Evolutionary conservation across 2,113 vertebrate genomes (phyloP).

Genomic region (Dromiciops gliroides): DNA sequence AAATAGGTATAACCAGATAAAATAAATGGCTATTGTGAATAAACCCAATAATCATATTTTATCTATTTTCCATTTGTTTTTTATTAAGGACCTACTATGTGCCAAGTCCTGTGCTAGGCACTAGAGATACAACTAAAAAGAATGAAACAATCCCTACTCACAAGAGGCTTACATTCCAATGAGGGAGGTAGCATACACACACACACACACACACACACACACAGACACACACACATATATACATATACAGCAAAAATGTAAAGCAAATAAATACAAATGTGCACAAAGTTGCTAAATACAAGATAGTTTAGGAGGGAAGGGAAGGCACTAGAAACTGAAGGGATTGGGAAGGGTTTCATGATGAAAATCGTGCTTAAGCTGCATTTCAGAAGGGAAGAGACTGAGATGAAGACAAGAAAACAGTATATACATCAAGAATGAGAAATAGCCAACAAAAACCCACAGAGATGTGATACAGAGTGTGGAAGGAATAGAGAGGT

Average conservation of each 20-base stretch:
- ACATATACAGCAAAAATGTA: neutral
- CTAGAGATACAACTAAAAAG: neutral
- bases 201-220: neutral
- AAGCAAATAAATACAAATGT: neutral
- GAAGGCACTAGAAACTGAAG: neutral
- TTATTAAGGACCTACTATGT: neutral
- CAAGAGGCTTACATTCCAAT: neutral
- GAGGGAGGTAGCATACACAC: neutral
- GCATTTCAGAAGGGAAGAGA: neutral
- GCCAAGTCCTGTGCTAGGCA: neutral
- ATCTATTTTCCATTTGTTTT: slow-evolving; percentile 45
- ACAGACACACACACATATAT: neutral
- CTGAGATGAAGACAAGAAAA: neutral
- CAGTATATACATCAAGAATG: neutral
- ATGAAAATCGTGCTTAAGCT: neutral
- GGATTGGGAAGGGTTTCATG: neutral
- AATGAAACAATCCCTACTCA: neutral
- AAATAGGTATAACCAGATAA: slow-evolving; percentile 59
- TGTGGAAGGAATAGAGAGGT: neutral
- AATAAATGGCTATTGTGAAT: slow-evolving; percentile 49
- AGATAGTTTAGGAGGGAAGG: neutral
- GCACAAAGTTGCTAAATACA: neutral
- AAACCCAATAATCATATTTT: slow-evolving; percentile 54
- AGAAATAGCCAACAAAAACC: neutral
- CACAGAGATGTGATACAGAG: neutral